phyloP scores from a whole-genome alignment of 2,888 invertebrate species.

The Bellardia pandia region DNA sequence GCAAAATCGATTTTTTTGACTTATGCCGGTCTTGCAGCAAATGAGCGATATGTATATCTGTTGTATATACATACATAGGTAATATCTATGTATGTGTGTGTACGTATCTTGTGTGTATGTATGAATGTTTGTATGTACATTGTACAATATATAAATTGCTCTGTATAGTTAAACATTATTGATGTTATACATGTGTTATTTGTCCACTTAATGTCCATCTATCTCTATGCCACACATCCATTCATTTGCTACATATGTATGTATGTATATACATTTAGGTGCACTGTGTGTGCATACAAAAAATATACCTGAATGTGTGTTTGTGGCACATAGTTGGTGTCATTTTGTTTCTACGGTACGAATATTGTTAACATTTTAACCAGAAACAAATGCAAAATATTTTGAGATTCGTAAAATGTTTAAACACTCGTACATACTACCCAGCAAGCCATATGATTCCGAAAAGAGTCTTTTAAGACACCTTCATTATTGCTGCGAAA shows the following conservation, averaged over 20 bases:
- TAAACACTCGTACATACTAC: slow-evolving; percentile 34
- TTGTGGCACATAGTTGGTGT: slow-evolving; percentile 44
- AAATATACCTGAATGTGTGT: neutral
- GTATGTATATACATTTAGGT: slow-evolving; percentile 13
- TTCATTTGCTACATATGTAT: neutral
- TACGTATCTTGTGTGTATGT: neutral
- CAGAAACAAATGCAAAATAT: slow-evolving; percentile 26
- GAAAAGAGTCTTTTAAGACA: no score
- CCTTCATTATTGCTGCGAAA: no score
- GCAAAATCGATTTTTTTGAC: no score
- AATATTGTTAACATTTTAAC: slow-evolving; percentile 51
- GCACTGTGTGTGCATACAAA: neutral
- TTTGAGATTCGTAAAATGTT: slow-evolving; percentile 41
- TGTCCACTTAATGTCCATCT: slow-evolving; percentile 71
- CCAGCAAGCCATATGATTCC: no score
- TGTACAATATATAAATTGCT: neutral
- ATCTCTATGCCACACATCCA: slow-evolving; percentile 29
- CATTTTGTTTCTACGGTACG: slow-evolving; percentile 51
- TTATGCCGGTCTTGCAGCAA: no score
- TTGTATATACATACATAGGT: no score
- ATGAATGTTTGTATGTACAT: slow-evolving; percentile 8
- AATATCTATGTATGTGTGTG: no score
- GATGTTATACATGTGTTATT: slow-evolving; percentile 71
- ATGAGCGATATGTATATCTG: slow-evolving; percentile 16
- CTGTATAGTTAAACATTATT: slow-evolving; percentile 65